phyloP scores from a whole-genome alignment of 2,797 vertebrate genomes.

The Poecile montanus region DNA sequence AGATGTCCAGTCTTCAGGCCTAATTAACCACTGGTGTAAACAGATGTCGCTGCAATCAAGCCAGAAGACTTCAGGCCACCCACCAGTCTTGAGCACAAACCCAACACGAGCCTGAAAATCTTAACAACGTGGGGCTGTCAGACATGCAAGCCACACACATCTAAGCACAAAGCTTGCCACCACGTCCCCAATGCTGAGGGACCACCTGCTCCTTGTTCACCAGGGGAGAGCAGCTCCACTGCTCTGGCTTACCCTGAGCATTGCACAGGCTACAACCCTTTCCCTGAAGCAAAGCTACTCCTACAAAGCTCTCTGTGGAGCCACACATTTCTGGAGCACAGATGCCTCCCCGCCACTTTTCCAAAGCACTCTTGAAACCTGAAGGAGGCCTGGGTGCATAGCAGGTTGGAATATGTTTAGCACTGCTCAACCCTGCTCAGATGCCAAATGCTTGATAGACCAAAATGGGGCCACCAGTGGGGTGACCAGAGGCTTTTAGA shows the following conservation, averaged over 20 bases:
- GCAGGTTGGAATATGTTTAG: not conserved
- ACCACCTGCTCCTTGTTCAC: not conserved
- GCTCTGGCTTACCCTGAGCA: rapidly evolving
- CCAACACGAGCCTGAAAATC: not conserved
- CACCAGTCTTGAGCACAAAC: not conserved
- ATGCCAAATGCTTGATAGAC: not conserved
- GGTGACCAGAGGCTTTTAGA: not conserved
- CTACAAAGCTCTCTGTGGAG: not conserved
- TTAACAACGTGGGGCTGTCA: not conserved
- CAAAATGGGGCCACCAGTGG: not conserved
- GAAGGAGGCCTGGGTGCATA: not conserved
- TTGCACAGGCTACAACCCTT: not conserved
- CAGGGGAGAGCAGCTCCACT: not conserved
- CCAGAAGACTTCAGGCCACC: constrained; percentile 16
- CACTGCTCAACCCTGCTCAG: not conserved
- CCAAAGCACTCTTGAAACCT: not conserved
- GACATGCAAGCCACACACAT: not conserved
- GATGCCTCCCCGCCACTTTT: not conserved
- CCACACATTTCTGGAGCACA: not conserved
- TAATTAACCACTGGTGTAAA: constrained; percentile 55
- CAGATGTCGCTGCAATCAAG: not conserved
- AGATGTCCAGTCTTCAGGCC: not conserved
- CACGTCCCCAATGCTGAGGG: not conserved
- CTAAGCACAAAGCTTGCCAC: not conserved
- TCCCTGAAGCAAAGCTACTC: not conserved